Conservation (phyloP, 2,888 invertebrate species). For the Coelogynopora nodosa region DNA sequence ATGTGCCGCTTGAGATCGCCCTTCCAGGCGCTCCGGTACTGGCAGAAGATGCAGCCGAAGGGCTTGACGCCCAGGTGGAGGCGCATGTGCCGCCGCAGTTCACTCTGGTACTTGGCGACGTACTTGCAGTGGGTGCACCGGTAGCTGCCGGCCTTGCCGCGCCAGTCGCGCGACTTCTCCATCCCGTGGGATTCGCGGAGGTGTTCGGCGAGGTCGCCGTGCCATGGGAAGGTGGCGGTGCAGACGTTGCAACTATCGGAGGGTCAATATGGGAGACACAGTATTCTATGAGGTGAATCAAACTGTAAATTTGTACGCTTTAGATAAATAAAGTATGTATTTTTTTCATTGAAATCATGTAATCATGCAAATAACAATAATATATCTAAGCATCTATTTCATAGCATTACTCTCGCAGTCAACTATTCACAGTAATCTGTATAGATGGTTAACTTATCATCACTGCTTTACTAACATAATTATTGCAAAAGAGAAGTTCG, state of each 20-base stretch:
- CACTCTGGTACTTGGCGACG: constrained; percentile 61
- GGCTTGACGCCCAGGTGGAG: constrained; percentile 62
- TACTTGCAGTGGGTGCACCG: constrained; percentile 68
- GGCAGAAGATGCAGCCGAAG: constrained; percentile 63
- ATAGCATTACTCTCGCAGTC: too few relatives aligned
- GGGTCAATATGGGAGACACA: too few relatives aligned
- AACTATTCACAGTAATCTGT: too few relatives aligned
- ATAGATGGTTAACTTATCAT: too few relatives aligned
- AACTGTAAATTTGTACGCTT: too few relatives aligned
- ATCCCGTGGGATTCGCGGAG: constrained; percentile 39
- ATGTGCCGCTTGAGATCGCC: constrained; percentile 64
- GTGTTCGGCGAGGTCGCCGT: constrained; percentile 43
- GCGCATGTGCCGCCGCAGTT: constrained; percentile 63
- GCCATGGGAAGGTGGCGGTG: constrained; percentile 44
- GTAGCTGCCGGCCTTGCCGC: constrained; percentile 42
- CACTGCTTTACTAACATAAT: too few relatives aligned
- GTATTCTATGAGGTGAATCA: too few relatives aligned
- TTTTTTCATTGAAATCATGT: too few relatives aligned
- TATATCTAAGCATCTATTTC: too few relatives aligned
- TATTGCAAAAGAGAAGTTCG: too few relatives aligned
- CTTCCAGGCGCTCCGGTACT: constrained; percentile 63
- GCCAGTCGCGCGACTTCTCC: constrained; percentile 35
- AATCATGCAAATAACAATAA: too few relatives aligned
- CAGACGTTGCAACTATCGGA: constrained; percentile 44
- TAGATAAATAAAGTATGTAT: too few relatives aligned